phyloP scores from a whole-genome alignment of 1,140 invertebrate genomes.

The Brachionus rubens region DNA sequence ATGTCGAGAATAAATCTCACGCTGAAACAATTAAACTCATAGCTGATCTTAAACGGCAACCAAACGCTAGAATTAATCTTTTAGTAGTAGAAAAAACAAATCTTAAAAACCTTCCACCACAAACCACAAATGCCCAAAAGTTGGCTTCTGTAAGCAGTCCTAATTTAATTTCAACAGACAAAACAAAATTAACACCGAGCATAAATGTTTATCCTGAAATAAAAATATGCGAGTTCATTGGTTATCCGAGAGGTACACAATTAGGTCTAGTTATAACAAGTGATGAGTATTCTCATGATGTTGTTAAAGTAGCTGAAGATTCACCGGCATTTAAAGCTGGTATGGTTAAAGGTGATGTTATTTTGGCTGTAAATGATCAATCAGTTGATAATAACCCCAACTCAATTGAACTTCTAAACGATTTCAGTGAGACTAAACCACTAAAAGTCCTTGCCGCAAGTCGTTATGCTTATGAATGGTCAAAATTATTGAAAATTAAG shows the following conservation, averaged over 20 bases:
- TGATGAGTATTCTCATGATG: slow-evolving; percentile 36
- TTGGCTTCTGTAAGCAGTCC: too few species aligned
- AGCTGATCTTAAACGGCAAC: background rate
- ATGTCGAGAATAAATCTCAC: slow-evolving; percentile 19
- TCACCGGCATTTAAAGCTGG: slow-evolving; percentile 79
- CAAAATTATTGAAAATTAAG: slow-evolving; percentile 39
- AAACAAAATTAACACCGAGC: background rate
- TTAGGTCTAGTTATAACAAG: slow-evolving; percentile 40
- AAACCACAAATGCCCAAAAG: too few species aligned
- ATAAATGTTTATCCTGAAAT: slow-evolving; percentile 43
- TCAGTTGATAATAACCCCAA: slow-evolving; percentile 61
- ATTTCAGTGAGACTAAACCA: slow-evolving; percentile 34
- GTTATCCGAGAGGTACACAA: background rate
- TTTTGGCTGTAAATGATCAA: slow-evolving; percentile 81
- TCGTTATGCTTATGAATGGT: slow-evolving; percentile 42
- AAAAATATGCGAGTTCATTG: slow-evolving; percentile 30
- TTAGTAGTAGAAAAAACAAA: background rate
- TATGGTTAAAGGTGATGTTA: slow-evolving; percentile 82
- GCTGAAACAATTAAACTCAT: slow-evolving; percentile 13
- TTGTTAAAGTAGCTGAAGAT: slow-evolving; percentile 7
- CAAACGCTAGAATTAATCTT: background rate
- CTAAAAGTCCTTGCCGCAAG: slow-evolving; percentile 19
- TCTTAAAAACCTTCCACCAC: background rate
- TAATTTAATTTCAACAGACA: background rate
- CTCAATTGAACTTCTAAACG: slow-evolving; percentile 35